phyloP scores from a whole-genome alignment of 1,140 invertebrate species.

The Vanessa atalanta region DNA sequence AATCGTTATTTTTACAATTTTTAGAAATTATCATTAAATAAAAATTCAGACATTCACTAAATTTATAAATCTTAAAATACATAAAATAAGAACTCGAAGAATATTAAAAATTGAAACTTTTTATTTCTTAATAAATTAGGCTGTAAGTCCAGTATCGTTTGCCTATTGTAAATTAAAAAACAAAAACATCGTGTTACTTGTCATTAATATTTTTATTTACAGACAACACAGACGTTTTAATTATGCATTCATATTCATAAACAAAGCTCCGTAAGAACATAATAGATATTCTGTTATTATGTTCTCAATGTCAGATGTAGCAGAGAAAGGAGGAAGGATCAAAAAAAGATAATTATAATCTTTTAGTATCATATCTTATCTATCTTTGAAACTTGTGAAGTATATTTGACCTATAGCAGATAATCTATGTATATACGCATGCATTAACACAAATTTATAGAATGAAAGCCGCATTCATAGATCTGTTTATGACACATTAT shows the following conservation, averaged over 20 bases:
- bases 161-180: too few species aligned
- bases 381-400: not conserved
- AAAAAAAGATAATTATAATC: not conserved
- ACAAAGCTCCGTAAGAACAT: not conserved
- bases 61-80: too few species aligned
- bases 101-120: too few species aligned
- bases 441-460: slow-evolving; percentile 4
- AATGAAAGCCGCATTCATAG: not conserved
- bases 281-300: not conserved
- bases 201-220: too few species aligned
- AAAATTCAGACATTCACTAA: too few species aligned
- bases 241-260: not conserved
- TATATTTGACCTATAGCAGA: not conserved
- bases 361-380: not conserved
- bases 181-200: too few species aligned
- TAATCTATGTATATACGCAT: not conserved
- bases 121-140: too few species aligned
- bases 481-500: not conserved
- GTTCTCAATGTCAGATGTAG: not conserved
- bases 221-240: not conserved
- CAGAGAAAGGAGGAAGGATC: not conserved
- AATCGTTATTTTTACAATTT: too few species aligned
- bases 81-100: too few species aligned
- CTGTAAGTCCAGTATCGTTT: too few species aligned
- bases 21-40: too few species aligned